Percentiles rank a stretch among this genome's conserved stretches.
These are phyloP conservation scores for Thymelicus sylvestris DNA, from an alignment of 2,888 invertebrate species.

Conservation along the genomic window DNA sequence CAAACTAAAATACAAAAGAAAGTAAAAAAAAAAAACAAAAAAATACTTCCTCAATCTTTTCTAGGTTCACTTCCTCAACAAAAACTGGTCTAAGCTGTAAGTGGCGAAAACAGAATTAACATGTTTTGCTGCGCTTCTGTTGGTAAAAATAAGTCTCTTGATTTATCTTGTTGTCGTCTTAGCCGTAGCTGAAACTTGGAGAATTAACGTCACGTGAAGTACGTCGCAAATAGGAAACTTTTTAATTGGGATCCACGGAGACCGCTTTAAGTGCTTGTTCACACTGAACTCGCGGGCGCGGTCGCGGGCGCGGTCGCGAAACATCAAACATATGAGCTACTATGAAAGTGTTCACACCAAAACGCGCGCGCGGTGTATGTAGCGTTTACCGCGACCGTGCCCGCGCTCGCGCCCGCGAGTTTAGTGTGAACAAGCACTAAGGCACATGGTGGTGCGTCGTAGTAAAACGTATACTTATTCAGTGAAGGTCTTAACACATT, in stretches of 20 bases:
- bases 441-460: slow-evolving; percentile 30
- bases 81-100: not conserved
- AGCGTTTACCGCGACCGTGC: too few relatives aligned
- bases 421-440: too few relatives aligned
- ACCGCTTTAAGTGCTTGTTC: slow-evolving; percentile 39
- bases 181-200: slow-evolving; percentile 15
- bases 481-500: too few relatives aligned
- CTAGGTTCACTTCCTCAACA: not conserved
- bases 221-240: slow-evolving; percentile 31
- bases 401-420: too few relatives aligned
- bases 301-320: too few relatives aligned
- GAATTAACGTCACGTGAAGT: slow-evolving; percentile 30
- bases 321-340: too few relatives aligned
- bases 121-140: slow-evolving; percentile 7
- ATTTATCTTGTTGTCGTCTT: slow-evolving; percentile 26
- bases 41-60: not conserved
- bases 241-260: slow-evolving; percentile 39
- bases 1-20: too few relatives aligned
- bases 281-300: too few relatives aligned
- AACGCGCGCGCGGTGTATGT: too few relatives aligned
- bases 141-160: slow-evolving; percentile 4
- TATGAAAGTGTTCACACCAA: too few relatives aligned
- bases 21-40: too few relatives aligned
- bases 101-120: not conserved
- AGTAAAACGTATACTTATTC: too few relatives aligned